Evolutionary conservation across 2,797 vertebrate genomes (phyloP), one percentile per base, ranked within the genome.

Genomic region (Semotilus atromaculatus): DNA sequence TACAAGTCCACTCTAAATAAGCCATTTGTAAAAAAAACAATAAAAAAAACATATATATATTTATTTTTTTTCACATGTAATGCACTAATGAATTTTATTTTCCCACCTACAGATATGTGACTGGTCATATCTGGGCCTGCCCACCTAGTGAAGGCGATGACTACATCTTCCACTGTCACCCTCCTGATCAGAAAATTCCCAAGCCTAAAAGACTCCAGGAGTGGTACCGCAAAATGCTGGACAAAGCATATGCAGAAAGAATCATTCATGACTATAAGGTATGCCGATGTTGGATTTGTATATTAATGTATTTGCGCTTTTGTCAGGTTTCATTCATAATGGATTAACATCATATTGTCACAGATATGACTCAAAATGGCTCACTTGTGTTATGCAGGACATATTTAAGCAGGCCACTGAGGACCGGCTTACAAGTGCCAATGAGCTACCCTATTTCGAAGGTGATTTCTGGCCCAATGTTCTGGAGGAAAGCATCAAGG

Each of bases 391-490:
- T 82, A 9, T 62, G 19, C 90, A 99, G 98, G 98, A 99, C 91
- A 98, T 99, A 91, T 98, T 98, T 93, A 99, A 99, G 92, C 98
- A 99, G 91, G 98, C 98, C 0, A 98, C 97, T 0, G 98, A 99
- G 91, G 98, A 99, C 89, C 96, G 97, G 62, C 92, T 99, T 86
- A 99, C 97, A 71, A 99, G 97, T 88, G 97, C 98, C 93, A 97
- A 98, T 88, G 98, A 99, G 93, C 94, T 99, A 90, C 97, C 98
- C 38, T 99, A 99, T 92, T 99, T 99, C 51, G 98, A 99, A 90
- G 98, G 98, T 0, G 98, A 99, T 92, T 99, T 99, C 92, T 99
- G 98, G 98, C 98, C 98, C 68, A 99, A 99, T 0, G 98, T 99
- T 82, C 93, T 99, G 75, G 98, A 99, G 92, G 98, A 99, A 90